Base-by-base conservation (phyloP, 2,797 vertebrate genomes). In the Nannoperca obscura region DNA sequence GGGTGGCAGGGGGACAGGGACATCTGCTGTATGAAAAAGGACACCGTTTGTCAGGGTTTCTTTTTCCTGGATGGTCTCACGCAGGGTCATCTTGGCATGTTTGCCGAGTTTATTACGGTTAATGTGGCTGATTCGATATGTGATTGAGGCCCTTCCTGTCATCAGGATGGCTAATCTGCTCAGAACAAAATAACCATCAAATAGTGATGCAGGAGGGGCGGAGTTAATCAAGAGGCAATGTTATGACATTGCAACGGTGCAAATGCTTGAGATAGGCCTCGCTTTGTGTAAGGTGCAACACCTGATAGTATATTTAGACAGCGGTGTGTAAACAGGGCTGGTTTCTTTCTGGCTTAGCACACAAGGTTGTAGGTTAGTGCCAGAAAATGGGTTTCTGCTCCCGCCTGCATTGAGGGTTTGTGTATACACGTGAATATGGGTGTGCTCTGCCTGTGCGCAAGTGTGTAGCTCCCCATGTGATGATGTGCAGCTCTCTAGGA, bases 401-500 rank as follows among this genome's bases (percentile, higher is more conserved):
- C 65, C 38, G 8, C 44, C 67, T 74, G 55, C 38, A 68, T 75
- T 49, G 27, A 77, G 38, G 15, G 53, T 57, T 77, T 82, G 68
- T 86, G 71, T 87, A 80, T 71, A 85, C 72, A 75, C 62, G n/a
- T 71, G 74, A 70, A 70, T 64, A 71, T 78, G 78, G 54, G 71
- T 34, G 71, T 71, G 81, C n/a, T 61, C 66, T 27, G 22, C 12
- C 12, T 71, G 69, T 46, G 72, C 17, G 24, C 20, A 13, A 62
- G 46, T 68, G 66, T 77, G 66, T 49, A 36, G 46, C 42, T 63
- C 68, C 38, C 42, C n/a, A 50, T 69, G 62, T 91, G 87, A 92
- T 76, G 74, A 77, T 90, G 71, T 83, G 72, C 89, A 91, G 87
- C 72, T 79, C 80, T 80, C 36, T 38, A 20, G 65, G 89, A 87